phyloP scores from a whole-genome alignment of 2,113 vertebrate genomes.

The Motacilla tschutschensis region DNA sequence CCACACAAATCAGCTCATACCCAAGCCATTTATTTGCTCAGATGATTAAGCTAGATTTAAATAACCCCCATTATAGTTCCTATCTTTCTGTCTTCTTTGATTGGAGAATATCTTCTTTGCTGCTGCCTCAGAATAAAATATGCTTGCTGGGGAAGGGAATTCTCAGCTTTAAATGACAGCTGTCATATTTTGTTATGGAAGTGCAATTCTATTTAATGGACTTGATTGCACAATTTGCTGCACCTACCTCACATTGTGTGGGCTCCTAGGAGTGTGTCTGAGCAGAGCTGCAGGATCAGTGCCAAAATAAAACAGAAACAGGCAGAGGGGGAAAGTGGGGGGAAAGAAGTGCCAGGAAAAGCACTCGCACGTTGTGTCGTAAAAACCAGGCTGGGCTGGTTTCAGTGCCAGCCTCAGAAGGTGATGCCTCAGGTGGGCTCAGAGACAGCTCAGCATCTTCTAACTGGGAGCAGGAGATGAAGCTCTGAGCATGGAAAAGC shows the following conservation, averaged over 20 bases:
- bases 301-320: slow-evolving; percentile 21
- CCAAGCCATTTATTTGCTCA: not conserved
- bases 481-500: not conserved
- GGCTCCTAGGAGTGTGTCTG: not conserved
- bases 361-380: rapidly evolving
- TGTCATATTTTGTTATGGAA: slow-evolving; percentile 42
- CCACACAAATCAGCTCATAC: not conserved
- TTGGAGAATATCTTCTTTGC: not conserved
- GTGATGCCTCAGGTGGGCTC: not conserved
- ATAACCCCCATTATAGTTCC: not conserved
- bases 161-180: slow-evolving; percentile 37
- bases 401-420: not conserved
- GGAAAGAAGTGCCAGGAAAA: not conserved
- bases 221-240: slow-evolving; percentile 36
- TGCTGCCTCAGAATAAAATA: slow-evolving; percentile 6
- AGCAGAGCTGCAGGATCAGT: not conserved
- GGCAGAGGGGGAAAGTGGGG: not conserved
- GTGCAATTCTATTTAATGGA: slow-evolving; percentile 29
- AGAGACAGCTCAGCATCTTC: not conserved
- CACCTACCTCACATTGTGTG: slow-evolving; percentile 24
- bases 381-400: not conserved
- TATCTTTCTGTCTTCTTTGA: not conserved
- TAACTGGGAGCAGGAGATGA: not conserved
- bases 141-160: not conserved
- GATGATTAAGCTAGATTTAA: not conserved